These are phyloP conservation scores for Oryzaephilus surinamensis DNA, from an alignment of 1,140 invertebrate genomes.

Conservation along the genomic window DNA sequence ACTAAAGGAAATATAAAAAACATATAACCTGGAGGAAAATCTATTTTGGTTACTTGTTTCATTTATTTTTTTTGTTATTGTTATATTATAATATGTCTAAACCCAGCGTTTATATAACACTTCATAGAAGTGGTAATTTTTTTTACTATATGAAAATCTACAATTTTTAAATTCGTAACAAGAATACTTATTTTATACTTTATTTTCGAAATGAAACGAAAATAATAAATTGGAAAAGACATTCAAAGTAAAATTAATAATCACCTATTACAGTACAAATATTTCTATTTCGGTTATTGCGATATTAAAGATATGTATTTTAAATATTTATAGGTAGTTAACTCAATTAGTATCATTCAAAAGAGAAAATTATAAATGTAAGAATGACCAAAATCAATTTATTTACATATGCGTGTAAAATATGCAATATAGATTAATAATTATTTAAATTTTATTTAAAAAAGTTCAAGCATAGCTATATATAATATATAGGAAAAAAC, in stretches of 20 bases:
- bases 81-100: no score
- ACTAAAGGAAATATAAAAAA: no score
- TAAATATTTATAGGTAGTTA: background rate
- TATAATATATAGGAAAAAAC: conserved; percentile 14
- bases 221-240: conserved; percentile 1
- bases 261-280: background rate
- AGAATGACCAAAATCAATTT: no score
- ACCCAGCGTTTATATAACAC: conserved; percentile 12
- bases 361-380: background rate
- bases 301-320: conserved; percentile 17
- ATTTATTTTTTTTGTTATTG: no score
- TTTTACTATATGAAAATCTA: conserved; percentile 16
- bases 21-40: no score
- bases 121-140: conserved; percentile 23
- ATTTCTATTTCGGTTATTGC: conserved; percentile 12
- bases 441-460: conserved; percentile 1
- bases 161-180: conserved; percentile 32
- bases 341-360: background rate
- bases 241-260: background rate
- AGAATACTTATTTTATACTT: conserved; percentile 19
- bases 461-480: conserved; percentile 17
- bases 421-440: no score
- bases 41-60: no score
- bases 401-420: no score
- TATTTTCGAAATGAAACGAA: conserved; percentile 3